Evolutionary conservation across 2,797 vertebrate species (phyloP).

Genomic region (Megalops cyprinoides): DNA sequence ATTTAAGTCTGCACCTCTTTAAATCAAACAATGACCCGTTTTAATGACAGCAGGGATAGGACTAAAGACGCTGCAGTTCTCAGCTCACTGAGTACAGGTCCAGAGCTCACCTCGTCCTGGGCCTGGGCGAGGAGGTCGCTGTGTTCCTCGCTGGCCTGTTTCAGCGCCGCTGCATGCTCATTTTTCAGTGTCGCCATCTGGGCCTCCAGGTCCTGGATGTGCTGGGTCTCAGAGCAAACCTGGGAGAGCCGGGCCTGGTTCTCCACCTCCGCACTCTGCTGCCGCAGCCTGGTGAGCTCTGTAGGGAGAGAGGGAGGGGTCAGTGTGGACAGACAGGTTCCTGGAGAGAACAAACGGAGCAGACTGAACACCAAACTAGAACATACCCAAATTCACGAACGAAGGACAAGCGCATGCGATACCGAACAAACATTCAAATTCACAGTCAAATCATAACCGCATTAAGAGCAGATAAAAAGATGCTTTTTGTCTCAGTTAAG

Average conservation of each 20-base stretch:
- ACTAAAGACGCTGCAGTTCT: too few relatives aligned
- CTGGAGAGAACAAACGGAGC: background rate
- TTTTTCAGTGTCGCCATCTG: constrained; percentile 66
- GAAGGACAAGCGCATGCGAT: too few relatives aligned
- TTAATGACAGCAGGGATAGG: too few relatives aligned
- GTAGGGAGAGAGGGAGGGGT: background rate
- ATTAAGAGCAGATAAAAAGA: too few relatives aligned
- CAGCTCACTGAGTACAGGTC: background rate
- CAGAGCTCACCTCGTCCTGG: constrained; percentile 61
- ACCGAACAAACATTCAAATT: too few relatives aligned
- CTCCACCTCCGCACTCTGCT: constrained; percentile 66
- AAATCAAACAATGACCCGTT: background rate
- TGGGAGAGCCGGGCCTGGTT: constrained; percentile 60
- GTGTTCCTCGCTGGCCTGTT: constrained; percentile 56
- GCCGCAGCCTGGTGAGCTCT: constrained; percentile 75
- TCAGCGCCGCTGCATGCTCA: constrained; percentile 67
- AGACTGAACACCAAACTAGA: background rate
- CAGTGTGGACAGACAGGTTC: background rate
- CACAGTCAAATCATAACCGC: too few relatives aligned
- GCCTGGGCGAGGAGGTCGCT: constrained; percentile 60
- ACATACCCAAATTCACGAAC: background rate
- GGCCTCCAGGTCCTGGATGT: constrained; percentile 67
- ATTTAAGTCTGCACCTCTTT: background rate
- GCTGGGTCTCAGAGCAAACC: constrained; percentile 52
- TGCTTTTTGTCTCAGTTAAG: too few relatives aligned